Percentiles rank a stretch among this genome's conserved stretches.
Evolutionary conservation across 2,113 vertebrate genomes (phyloP).

Genomic region (Brevimyrus niger): DNA sequence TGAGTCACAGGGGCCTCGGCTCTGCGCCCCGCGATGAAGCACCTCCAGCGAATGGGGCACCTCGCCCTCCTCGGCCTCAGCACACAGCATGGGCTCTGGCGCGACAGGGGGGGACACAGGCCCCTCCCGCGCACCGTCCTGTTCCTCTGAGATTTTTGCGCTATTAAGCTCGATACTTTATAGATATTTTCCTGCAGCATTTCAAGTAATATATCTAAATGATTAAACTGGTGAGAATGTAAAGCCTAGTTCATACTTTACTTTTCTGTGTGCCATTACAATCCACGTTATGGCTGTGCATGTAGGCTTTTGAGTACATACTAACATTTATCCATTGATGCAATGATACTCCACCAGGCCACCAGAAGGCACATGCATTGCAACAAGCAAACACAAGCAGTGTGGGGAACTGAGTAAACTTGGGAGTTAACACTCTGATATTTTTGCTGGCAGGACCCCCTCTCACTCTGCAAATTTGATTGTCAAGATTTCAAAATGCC

Average conservation of each 20-base stretch:
- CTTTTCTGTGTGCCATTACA: background rate
- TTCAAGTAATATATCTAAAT: background rate
- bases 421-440: background rate
- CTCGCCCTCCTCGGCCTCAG: constrained; percentile 70
- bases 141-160: background rate
- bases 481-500: background rate
- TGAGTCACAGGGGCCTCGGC: constrained; percentile 61
- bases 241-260: background rate
- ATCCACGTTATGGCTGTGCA: background rate
- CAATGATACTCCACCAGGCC: too few species aligned
- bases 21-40: constrained; percentile 65
- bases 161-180: background rate
- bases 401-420: too few species aligned
- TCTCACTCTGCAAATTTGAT: background rate
- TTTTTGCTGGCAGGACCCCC: background rate
- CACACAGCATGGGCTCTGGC: constrained; percentile 83
- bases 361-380: too few species aligned
- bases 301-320: background rate
- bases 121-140: constrained; percentile 25
- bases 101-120: constrained; percentile 43
- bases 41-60: constrained; percentile 78
- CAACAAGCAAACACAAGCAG: too few species aligned
- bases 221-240: background rate
- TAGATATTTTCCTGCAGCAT: too few species aligned
- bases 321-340: background rate